Evolutionary conservation across 2,113 vertebrate genomes (phyloP), one percentile per base, ranked within the genome.

Genomic region (Chitala chitala): DNA sequence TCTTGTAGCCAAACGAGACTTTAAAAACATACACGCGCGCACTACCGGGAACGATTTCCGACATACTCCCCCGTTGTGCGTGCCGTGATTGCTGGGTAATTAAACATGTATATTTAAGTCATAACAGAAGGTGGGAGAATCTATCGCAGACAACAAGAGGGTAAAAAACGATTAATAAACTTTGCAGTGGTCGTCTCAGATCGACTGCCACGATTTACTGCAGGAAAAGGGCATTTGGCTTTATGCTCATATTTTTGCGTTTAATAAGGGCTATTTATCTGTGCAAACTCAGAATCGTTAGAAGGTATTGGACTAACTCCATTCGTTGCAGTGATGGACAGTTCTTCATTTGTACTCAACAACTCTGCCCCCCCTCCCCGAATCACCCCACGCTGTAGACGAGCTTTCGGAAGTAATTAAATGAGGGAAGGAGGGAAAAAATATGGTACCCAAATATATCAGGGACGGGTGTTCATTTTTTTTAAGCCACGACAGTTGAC

Each of bases 401-500:
- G n/a, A 46, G 26, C 58, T 33, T 42, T 51, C 42, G 38, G 55
- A 50, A 69, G 36, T 50, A 42, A 75, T 61, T 75, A 22, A 20
- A 20, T 50, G 22, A 44, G 20, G 29, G 51, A 61, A 22, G 31
- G 54, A 26, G 6, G 20, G 38, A 26, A 63, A 1, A 13, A 31
- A 29, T 33, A 15, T 38, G 22, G 51, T 44, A 31, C 15, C 20
- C 17, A 5, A 20, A 38, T 24, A 48, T 42, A 65, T 44, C 33
- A 31, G 54, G 65, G 13, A 36, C 29, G 56, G 36, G 63, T 15
- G 29, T 33, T 22, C 24, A 26, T 44, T 36, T 51, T 48, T n/a
- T 46, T 26, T 59, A 53, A 63, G 17, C 79, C 73, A 78, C 78
- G 77, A 72, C 69, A 61, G 68, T 50, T 75, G 78, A 75, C 77